phyloP scores from a whole-genome alignment of 1,140 invertebrate genomes.

The Pararge aegeria region DNA sequence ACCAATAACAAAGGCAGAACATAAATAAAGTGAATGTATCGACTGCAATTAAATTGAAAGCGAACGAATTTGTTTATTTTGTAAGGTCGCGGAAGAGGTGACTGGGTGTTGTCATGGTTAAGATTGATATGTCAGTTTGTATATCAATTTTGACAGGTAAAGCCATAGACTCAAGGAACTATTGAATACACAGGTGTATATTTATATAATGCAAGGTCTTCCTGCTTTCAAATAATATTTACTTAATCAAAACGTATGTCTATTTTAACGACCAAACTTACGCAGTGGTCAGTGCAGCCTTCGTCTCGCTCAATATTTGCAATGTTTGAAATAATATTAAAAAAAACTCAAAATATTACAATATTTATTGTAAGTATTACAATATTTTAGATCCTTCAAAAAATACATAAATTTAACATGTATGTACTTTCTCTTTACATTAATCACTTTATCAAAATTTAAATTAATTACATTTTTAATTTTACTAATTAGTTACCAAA shows the following conservation, averaged over 20 bases:
- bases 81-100: constrained; percentile 26
- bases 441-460: too few relatives aligned
- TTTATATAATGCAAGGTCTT: background rate
- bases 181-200: background rate
- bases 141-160: background rate
- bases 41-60: constrained; percentile 25
- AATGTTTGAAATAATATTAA: too few relatives aligned
- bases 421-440: too few relatives aligned
- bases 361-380: too few relatives aligned
- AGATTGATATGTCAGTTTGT: constrained; percentile 2
- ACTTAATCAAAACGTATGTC: background rate
- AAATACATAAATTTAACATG: too few relatives aligned
- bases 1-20: constrained; percentile 13
- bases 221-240: background rate
- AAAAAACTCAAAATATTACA: too few relatives aligned
- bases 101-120: background rate
- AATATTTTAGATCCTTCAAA: too few relatives aligned
- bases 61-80: constrained; percentile 5
- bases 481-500: too few relatives aligned
- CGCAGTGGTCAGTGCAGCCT: too few relatives aligned
- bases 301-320: too few relatives aligned
- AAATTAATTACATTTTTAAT: too few relatives aligned
- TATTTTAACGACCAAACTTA: too few relatives aligned
- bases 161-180: background rate
- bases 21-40: constrained; percentile 17